Base-by-base conservation (phyloP, 1,140 invertebrate genomes). In the Philaenus spumarius region DNA sequence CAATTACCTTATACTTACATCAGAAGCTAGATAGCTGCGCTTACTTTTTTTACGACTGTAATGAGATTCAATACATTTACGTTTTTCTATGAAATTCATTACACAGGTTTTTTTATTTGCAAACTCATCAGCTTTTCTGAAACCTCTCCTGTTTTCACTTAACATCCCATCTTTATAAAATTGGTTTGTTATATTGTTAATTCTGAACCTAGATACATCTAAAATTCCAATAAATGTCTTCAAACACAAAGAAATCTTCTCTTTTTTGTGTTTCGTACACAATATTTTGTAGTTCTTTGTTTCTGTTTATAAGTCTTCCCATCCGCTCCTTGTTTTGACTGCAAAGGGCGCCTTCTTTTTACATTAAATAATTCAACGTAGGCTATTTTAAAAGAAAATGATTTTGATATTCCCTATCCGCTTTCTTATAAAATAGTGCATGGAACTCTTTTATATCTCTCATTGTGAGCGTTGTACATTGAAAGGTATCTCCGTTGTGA, bases 341-440 rank as follows among this genome's bases (percentile, higher is more conserved):
- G 20, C 19, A 7, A 17, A 15, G 52, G 52, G 14, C 52, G 26
- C 22, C 52, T n/a, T 40, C 52, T 37, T 23, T 40, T 54, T 12
- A 37, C n/a, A 40, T 54, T 54, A 14, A 23, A 15, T 17, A 23
- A 37, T 40, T 54, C 52, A 40, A 17, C 15, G 39, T 54, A 39
- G n/a, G n/a, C n/a, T n/a, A n/a, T n/a, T 40, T 54, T 23, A 54
- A 54, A 54, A 54, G 22, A 20, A 40, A 54, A 40, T 54, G 14
- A n/a, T 37, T 9, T 19, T n/a, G n/a, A n/a, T n/a, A n/a, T n/a
- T n/a, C n/a, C n/a, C n/a, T n/a, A n/a, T n/a, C n/a, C n/a, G n/a
- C n/a, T n/a, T n/a, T n/a, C n/a, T n/a, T n/a, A n/a, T n/a, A n/a
- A n/a, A n/a, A n/a, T n/a, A n/a, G n/a, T 12, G 14, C 17, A 54